Conservation (phyloP, 2,113 vertebrate genomes). For the Smithornis capensis region DNA sequence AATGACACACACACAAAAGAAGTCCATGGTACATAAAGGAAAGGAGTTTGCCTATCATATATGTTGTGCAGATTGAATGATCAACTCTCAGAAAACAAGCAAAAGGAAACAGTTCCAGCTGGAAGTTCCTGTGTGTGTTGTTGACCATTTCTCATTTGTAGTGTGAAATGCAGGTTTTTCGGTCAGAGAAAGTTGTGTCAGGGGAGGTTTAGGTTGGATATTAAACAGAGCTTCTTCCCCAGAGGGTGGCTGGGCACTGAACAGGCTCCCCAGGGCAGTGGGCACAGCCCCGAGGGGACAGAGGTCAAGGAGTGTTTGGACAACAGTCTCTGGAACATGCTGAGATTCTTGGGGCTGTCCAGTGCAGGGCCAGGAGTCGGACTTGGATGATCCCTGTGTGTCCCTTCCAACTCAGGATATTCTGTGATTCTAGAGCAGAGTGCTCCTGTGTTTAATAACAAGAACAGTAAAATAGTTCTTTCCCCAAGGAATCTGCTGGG, state of each 20-base stretch:
- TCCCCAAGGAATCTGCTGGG: background rate
- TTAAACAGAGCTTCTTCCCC: background rate
- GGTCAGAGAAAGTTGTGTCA: background rate
- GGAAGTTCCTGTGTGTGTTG: background rate
- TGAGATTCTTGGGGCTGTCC: background rate
- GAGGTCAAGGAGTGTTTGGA: background rate
- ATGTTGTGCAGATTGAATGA: background rate
- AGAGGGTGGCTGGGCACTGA: background rate
- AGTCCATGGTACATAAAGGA: background rate
- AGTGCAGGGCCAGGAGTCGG: background rate
- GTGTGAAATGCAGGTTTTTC: background rate
- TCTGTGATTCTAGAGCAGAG: background rate
- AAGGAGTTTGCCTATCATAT: background rate
- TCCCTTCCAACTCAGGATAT: background rate
- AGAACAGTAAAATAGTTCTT: accelerated
- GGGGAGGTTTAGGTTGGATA: background rate
- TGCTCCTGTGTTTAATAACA: background rate
- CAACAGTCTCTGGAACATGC: background rate
- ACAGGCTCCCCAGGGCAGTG: background rate
- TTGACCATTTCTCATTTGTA: background rate
- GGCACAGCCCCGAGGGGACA: background rate
- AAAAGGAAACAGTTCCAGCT: background rate
- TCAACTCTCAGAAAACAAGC: background rate
- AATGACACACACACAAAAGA: background rate
- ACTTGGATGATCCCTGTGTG: background rate